phyloP scores from a whole-genome alignment of 2,797 vertebrate genomes.

The Erethizon dorsatum region DNA sequence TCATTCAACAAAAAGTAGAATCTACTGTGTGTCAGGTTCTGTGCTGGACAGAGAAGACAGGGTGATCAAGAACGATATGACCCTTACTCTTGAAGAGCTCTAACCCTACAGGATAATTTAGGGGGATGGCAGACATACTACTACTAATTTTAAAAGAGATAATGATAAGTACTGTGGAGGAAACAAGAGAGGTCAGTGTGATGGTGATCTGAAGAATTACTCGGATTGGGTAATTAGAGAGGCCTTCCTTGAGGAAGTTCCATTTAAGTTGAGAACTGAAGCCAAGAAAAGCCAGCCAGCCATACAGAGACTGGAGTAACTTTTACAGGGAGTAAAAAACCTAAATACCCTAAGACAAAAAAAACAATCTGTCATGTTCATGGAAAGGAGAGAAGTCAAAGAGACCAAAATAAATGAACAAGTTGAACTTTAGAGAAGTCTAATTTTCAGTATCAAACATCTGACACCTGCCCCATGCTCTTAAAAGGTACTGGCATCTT shows the following conservation, averaged over 20 bases:
- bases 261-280: not conserved
- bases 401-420: not conserved
- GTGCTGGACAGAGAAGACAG: not conserved
- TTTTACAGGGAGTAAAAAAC: not conserved
- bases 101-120: not conserved
- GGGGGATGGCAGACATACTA: not conserved
- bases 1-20: constrained; percentile 8
- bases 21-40: not conserved
- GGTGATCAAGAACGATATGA: not conserved
- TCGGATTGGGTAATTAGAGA: not conserved
- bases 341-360: not conserved
- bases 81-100: not conserved
- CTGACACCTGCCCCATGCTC: not conserved
- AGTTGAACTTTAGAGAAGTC: not conserved
- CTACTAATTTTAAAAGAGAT: not conserved
- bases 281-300: not conserved
- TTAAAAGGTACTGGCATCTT: not conserved
- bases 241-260: not conserved
- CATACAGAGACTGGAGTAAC: not conserved
- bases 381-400: not conserved
- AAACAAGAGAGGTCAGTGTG: not conserved
- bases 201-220: not conserved
- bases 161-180: not conserved
- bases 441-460: not conserved
- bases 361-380: not conserved